Conservation (phyloP, 92 coral and sea anemone genomes). For the Epizoanthus scotinus region DNA sequence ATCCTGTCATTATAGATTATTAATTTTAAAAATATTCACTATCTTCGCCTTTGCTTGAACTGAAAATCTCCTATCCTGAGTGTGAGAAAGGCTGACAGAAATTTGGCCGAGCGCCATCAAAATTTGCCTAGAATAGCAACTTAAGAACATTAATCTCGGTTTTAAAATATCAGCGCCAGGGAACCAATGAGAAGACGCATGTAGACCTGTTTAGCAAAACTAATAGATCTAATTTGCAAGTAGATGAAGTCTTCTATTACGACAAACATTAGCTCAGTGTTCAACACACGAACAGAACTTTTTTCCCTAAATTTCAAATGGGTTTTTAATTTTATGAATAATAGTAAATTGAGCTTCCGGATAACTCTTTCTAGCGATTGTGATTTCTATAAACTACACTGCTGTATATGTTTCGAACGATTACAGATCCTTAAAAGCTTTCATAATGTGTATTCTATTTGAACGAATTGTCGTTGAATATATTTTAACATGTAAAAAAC, state of each 20-base stretch:
- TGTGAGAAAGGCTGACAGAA: no score
- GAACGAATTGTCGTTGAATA: background rate
- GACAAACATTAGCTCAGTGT: background rate
- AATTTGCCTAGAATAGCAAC: no score
- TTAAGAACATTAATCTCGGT: no score
- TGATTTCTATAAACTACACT: background rate
- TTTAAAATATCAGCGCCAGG: no score
- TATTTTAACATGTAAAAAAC: background rate
- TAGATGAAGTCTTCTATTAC: background rate
- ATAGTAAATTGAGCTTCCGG: background rate
- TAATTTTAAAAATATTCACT: no score
- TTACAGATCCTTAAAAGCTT: background rate
- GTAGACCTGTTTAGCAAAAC: background rate
- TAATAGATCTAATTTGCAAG: constrained; percentile 2
- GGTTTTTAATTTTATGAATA: background rate
- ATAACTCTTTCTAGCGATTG: background rate
- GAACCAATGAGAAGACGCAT: background rate
- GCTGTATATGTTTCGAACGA: no score
- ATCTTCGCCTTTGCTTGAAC: no score
- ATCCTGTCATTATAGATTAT: no score
- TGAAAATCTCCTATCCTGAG: no score
- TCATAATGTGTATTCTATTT: background rate
- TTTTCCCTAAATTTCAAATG: background rate
- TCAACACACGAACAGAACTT: constrained; percentile 6
- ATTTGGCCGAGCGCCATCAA: no score